phyloP scores from a whole-genome alignment of 1,140 invertebrate genomes.

The silkworm (Bombyx mori) region DNA sequence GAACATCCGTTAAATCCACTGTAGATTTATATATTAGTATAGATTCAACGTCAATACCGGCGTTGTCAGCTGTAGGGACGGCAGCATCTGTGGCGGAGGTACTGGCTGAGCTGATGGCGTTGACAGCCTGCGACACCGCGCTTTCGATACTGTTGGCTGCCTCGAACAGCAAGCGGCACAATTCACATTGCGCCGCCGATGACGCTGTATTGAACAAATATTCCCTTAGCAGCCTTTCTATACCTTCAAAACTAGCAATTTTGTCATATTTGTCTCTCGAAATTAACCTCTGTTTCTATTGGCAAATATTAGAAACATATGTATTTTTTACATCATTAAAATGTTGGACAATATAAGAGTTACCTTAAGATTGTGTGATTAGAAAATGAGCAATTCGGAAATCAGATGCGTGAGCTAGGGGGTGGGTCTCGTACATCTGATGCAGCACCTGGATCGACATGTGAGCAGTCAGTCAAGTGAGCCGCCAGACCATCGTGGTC shows the following conservation, averaged over 20 bases:
- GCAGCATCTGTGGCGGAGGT: slow-evolving; percentile 6
- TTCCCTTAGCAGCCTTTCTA: not conserved
- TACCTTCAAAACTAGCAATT: not conserved
- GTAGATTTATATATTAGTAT: too few species aligned
- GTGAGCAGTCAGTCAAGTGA: slow-evolving; percentile 28
- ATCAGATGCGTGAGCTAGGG: not conserved
- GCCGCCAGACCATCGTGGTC: slow-evolving; percentile 16
- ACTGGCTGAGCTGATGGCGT: slow-evolving; percentile 11
- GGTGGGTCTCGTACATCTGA: slow-evolving; percentile 47
- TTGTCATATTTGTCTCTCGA: not conserved
- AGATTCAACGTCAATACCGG: too few species aligned
- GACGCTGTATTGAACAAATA: slow-evolving; percentile 21
- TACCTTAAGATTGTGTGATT: too few species aligned
- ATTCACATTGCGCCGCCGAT: slow-evolving; percentile 27
- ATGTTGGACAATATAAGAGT: too few species aligned
- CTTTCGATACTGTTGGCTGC: slow-evolving; percentile 53
- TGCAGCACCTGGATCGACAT: slow-evolving; percentile 59
- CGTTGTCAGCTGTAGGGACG: slow-evolving; percentile 3
- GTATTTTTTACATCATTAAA: too few species aligned
- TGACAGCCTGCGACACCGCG: slow-evolving; percentile 47
- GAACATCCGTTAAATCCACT: too few species aligned
- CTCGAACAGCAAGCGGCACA: slow-evolving; percentile 45
- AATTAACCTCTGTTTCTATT: too few species aligned
- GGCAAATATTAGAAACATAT: too few species aligned
- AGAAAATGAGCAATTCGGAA: too few species aligned